Evolutionary conservation across 2,888 invertebrate species (phyloP), one percentile per base, ranked within the genome.

Genomic region (Trichacis sp.): DNA sequence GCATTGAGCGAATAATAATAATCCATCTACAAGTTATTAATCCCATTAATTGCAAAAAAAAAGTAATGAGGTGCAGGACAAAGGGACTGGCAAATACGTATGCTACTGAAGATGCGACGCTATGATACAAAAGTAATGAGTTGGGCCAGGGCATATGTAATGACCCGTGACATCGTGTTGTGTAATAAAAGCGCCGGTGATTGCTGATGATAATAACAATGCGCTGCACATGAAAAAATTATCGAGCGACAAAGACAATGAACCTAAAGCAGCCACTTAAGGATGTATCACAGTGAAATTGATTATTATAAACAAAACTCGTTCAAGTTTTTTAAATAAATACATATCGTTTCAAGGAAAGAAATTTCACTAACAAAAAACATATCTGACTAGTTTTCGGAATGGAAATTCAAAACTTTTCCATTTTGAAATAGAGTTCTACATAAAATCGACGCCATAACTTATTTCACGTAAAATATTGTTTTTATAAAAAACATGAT

Each of bases 61-160:
- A 55, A 62, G 48, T 51, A 56, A 56, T 38, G 51, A 54, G 43
- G 42, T 59, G 58, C 47, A 59, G 43, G 38, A 54, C 24, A 57
- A 33, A 50, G 45, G 53, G 65, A 52, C 9, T 43, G 43, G n/a
- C 29, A 60, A 33, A 47, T 42, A 60, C 42, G 9, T 42, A 50
- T 24, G 24, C 24, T 8, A 24, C 24, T n/a, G n/a, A 24, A 24
- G 24, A 24, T 36, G 29, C 38, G 57, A 30, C 14, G 43, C 24
- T 20, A 45, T 66, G 62, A 66, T 66, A 53, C 45, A 45, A 67
- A 67, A 63, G 59, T 63, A 67, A 67, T 55, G 62, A 66, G 61
- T 24, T 48, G 20, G 43, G 47, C 58, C 58, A 54, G 50, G 61
- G 29, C 30, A 45, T 55, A 52, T 40, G 59, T 67, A 67, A 67